phyloP scores from a whole-genome alignment of 2,797 vertebrate genomes.

The Argentina silus region DNA sequence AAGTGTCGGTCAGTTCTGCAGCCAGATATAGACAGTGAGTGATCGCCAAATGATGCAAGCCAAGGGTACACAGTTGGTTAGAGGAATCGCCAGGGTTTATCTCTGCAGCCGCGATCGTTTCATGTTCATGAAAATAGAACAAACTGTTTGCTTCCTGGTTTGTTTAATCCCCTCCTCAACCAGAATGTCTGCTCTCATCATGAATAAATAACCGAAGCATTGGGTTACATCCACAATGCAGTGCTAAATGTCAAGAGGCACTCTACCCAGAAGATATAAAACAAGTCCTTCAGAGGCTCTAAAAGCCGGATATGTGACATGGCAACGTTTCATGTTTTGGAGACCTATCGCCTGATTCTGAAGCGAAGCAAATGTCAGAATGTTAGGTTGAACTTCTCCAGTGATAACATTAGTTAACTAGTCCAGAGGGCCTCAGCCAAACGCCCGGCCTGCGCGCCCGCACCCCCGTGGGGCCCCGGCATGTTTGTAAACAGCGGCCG shows the following conservation, averaged over 20 bases:
- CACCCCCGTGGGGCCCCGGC: background rate
- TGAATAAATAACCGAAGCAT: background rate
- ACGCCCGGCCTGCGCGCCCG: background rate
- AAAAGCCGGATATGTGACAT: background rate
- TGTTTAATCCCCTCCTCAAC: background rate
- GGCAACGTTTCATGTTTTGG: too few relatives aligned
- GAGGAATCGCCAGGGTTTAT: background rate
- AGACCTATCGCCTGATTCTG: background rate
- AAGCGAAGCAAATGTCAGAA: background rate
- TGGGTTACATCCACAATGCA: background rate
- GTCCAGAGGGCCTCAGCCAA: background rate
- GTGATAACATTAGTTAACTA: background rate
- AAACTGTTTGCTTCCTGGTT: background rate
- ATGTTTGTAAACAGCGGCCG: slow-evolving; percentile 17
- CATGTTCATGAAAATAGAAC: background rate
- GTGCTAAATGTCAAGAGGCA: background rate
- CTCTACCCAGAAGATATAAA: background rate
- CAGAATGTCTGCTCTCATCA: background rate
- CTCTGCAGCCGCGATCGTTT: background rate
- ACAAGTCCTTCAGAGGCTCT: background rate
- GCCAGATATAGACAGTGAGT: too few relatives aligned
- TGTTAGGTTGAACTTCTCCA: background rate
- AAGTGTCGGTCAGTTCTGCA: too few relatives aligned
- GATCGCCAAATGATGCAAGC: background rate
- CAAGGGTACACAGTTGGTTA: background rate